A percentile compares a stretch with the other conserved stretches of the same genome.
Conservation (phyloP, 1,140 invertebrate species). For the Ephestia elutella region DNA sequence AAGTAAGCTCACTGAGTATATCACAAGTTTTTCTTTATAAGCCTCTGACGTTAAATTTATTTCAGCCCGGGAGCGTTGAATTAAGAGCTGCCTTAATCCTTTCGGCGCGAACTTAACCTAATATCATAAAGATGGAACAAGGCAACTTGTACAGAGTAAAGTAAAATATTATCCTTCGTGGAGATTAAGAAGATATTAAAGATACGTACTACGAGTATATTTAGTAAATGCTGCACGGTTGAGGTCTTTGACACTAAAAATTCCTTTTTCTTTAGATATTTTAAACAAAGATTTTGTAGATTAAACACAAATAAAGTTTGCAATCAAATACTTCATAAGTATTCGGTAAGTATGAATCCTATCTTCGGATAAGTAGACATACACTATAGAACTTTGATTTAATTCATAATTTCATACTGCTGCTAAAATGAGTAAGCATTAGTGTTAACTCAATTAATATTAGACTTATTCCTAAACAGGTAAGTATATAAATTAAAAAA, state of each 20-base stretch:
- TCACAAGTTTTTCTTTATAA: slow-evolving; percentile 69
- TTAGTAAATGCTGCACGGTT: slow-evolving; percentile 2
- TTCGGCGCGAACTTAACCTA: slow-evolving; percentile 66
- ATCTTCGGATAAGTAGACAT: too few species aligned
- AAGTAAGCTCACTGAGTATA: slow-evolving; percentile 40
- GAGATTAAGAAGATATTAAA: slow-evolving; percentile 67
- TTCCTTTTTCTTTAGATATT: neutral
- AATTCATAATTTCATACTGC: too few species aligned
- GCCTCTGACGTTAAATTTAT: slow-evolving; percentile 68
- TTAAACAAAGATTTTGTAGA: neutral
- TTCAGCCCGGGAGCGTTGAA: slow-evolving; percentile 61
- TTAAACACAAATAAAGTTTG: neutral
- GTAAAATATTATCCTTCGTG: slow-evolving; percentile 66
- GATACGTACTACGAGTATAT: slow-evolving; percentile 29
- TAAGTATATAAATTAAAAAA: too few species aligned
- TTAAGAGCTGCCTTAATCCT: slow-evolving; percentile 69
- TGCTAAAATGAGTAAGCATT: too few species aligned
- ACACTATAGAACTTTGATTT: too few species aligned
- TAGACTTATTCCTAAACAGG: too few species aligned
- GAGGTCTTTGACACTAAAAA: slow-evolving; percentile 12
- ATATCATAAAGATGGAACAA: slow-evolving; percentile 71
- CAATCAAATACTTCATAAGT: too few species aligned
- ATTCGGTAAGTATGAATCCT: too few species aligned
- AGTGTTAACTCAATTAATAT: too few species aligned
- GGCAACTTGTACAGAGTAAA: slow-evolving; percentile 63